These are phyloP conservation scores for Dryadula phaetusa DNA, from an alignment of 2,888 invertebrate genomes.

Conservation along the genomic window DNA sequence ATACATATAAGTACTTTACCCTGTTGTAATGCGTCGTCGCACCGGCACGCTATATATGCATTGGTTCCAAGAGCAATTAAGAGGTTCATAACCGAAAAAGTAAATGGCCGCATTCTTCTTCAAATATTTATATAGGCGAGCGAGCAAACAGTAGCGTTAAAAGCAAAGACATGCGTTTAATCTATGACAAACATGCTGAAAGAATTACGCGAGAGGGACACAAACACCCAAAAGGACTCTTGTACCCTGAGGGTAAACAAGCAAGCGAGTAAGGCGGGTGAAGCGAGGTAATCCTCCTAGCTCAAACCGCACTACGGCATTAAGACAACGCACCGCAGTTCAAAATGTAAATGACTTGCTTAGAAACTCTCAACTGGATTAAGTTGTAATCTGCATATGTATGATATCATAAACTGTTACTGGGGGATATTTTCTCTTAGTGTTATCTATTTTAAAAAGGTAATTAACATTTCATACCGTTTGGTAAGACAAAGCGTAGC, in stretches of 20 bases:
- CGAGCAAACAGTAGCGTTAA: constrained; percentile 79
- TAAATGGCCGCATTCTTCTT: constrained; percentile 71
- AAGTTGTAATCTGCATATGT: constrained; percentile 68
- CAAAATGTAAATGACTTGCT: constrained; percentile 73
- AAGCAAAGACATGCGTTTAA: constrained; percentile 81
- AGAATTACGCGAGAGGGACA: constrained; percentile 76
- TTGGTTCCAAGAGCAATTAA: constrained; percentile 68
- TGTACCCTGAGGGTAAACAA: constrained; percentile 68
- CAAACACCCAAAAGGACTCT: constrained; percentile 69
- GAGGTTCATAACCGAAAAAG: constrained; percentile 70
- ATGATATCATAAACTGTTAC: constrained; percentile 56
- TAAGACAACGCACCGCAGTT: constrained; percentile 67
- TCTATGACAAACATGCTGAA: constrained; percentile 79
- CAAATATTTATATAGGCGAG: constrained; percentile 77
- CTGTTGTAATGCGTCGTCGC: background rate
- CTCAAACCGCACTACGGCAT: constrained; percentile 56
- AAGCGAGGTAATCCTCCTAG: constrained; percentile 76
- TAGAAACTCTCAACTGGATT: constrained; percentile 66
- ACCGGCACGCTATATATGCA: constrained; percentile 15
- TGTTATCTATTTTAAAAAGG: constrained; percentile 16
- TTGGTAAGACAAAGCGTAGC: too few species aligned
- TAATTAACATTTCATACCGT: too few species aligned
- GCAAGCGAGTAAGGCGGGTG: constrained; percentile 51
- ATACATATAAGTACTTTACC: background rate
- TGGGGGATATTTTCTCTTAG: constrained; percentile 38